A percentile compares a stretch with the other conserved stretches of the same genome.
These are phyloP conservation scores for Athetis lepigone DNA, from an alignment of 2,888 invertebrate species.

Conservation along the genomic window DNA sequence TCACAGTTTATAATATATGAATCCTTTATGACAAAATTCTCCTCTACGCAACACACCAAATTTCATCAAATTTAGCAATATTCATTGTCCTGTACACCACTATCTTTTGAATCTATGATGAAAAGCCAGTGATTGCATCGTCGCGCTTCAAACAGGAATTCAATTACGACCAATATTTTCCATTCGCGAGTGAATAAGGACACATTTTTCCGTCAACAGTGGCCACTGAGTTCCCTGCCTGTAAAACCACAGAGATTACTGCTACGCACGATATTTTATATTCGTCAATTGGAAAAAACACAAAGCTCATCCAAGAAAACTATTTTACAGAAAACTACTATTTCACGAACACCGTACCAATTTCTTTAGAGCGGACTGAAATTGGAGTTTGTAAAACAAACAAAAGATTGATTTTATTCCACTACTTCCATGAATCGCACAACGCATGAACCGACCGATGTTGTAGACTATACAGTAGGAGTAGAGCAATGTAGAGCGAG, in stretches of 20 bases:
- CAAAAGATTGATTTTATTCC: constrained; percentile 69
- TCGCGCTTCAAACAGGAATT: constrained; percentile 59
- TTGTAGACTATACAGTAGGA: too few species aligned
- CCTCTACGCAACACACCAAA: constrained; percentile 67
- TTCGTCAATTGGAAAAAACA: constrained; percentile 29
- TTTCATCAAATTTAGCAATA: constrained; percentile 67
- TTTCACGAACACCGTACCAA: constrained; percentile 47
- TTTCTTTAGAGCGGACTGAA: constrained; percentile 32
- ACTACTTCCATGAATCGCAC: constrained; percentile 60
- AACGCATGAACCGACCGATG: constrained; percentile 54
- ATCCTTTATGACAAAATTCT: constrained; percentile 55
- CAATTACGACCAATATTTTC: constrained; percentile 58
- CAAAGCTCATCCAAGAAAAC: constrained; percentile 7
- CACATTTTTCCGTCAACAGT: constrained; percentile 74
- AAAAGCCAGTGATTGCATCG: constrained; percentile 72
- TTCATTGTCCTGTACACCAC: constrained; percentile 72
- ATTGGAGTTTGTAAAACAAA: constrained; percentile 56
- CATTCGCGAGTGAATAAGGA: constrained; percentile 62
- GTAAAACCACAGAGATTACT: constrained; percentile 67
- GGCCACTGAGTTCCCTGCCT: constrained; percentile 62
- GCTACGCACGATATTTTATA: constrained; percentile 62
- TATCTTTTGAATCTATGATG: constrained; percentile 76
- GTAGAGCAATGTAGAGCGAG: constrained; percentile 31
- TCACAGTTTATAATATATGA: constrained; percentile 61
- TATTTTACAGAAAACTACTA: constrained; percentile 8